Base-by-base conservation (phyloP, 2,888 invertebrate species). In the Meiosimyza platycephala region DNA sequence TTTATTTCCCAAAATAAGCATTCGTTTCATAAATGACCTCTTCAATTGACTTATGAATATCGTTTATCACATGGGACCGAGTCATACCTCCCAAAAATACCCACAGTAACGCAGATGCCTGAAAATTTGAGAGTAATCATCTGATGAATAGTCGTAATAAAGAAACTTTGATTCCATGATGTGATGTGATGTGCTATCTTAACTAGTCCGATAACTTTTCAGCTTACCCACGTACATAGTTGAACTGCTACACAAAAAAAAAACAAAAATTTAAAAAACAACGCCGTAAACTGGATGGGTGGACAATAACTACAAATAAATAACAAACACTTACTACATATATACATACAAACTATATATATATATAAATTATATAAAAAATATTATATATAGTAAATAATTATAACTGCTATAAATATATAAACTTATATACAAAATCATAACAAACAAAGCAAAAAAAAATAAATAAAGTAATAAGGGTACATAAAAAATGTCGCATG, bases 221-320 rank as follows among this genome's bases (percentile, higher is more conserved):
- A 18, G 16, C 7, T 3, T 6, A 55, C 7, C n/a, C 16, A 11
- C 22, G 3, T 5, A 55, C 6, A 1, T 6, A 57, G 18, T 57
- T 16, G 12, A 18, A 13, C 5, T 57, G 18, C 7, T 57, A 13
- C 57, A 57, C 1, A 13, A 57, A 28, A 57, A 57, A 18, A 13
- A 12, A 57, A 57, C 4, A 5, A 12, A 22, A 57, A 16, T 16
- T 16, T 62, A 57, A 13, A 40, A 40, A 40, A 40, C 0, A 40
- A 40, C 40, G 40, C 40, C 40, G 40, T 40, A 40, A 85, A 84
- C 83, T 85, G 83, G 82, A 86, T 83, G 85, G 85, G 86, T 83
- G 85, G 86, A 86, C 86, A 86, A 86, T 86, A 86, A 85, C 84
- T 85, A 85, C 77, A 80, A 80, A 76, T 76, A 77, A 81, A 79